A percentile compares a stretch with the other conserved stretches of the same genome.
Evolutionary conservation across 1,140 invertebrate species (phyloP).

Genomic region (Latrodectus geometricus): DNA sequence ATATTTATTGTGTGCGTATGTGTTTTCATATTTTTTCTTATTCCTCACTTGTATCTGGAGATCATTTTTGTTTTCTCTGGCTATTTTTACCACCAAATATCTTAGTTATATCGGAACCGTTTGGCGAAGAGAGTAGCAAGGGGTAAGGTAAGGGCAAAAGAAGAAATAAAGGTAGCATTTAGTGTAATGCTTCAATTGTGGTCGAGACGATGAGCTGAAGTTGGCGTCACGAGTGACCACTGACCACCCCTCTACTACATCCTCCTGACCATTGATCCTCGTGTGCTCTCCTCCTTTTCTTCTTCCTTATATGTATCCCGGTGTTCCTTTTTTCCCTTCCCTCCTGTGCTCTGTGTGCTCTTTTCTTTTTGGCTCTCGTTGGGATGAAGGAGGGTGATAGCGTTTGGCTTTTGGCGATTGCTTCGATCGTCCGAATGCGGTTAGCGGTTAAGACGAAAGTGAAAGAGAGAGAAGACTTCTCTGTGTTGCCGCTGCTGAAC

Average conservation of each 20-base stretch:
- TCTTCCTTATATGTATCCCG: no score
- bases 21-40: no score
- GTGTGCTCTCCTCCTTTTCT: neutral
- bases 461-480: slow-evolving; percentile 5
- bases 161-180: neutral
- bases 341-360: neutral
- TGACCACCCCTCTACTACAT: slow-evolving; percentile 9
- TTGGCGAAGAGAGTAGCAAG: neutral
- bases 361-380: neutral
- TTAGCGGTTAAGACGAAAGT: slow-evolving; percentile 23
- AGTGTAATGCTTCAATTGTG: slow-evolving; percentile 33
- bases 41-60: no score
- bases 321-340: neutral
- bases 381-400: slow-evolving; percentile 31
- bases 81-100: neutral
- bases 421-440: slow-evolving; percentile 53
- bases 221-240: slow-evolving; percentile 18
- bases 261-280: slow-evolving; percentile 43
- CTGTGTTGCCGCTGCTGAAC: slow-evolving; percentile 16
- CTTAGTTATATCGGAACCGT: neutral
- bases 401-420: slow-evolving; percentile 58
- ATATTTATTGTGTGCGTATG: no score
- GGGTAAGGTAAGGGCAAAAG: neutral
- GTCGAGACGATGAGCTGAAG: slow-evolving; percentile 5
- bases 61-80: no score